Evolutionary conservation across 2,113 vertebrate species (phyloP).

Genomic region (Cisticola juncidis): DNA sequence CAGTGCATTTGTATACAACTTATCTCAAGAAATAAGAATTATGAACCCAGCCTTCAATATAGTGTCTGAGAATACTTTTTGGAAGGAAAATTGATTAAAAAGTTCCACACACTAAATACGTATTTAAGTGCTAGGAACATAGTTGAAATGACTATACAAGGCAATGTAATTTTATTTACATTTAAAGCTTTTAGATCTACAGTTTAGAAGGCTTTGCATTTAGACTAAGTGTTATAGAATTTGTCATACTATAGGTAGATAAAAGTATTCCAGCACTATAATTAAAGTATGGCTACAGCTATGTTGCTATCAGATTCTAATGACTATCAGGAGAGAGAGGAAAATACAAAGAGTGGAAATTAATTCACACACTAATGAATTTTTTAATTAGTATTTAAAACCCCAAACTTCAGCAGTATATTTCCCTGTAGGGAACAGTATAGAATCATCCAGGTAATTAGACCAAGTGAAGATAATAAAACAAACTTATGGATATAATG

Average conservation of each 20-base stretch:
- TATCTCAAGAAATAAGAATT: not conserved
- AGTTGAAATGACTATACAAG: not conserved
- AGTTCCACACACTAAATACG: not conserved
- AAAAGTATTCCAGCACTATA: not conserved
- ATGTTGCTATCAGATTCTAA: conserved; percentile 53
- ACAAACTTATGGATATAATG: conserved; percentile 61
- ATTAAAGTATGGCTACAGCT: conserved; percentile 52
- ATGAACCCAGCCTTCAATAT: not conserved
- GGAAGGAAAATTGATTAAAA: no score
- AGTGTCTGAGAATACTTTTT: not conserved
- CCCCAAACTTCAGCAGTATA: conserved; percentile 65
- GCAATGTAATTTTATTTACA: not conserved
- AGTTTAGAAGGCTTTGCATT: not conserved
- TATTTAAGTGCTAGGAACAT: not conserved
- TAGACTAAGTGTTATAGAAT: not conserved
- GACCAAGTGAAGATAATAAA: conserved; percentile 68
- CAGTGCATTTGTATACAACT: not conserved
- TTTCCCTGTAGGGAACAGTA: conserved; percentile 70
- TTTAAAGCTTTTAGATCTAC: not conserved
- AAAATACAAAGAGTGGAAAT: conserved; percentile 68
- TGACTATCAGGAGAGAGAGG: conserved; percentile 64
- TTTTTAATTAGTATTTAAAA: conserved; percentile 82
- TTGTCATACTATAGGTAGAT: not conserved
- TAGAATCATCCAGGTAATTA: conserved; percentile 75
- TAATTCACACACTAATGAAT: conserved; percentile 77